Evolutionary conservation across 2,888 invertebrate species (phyloP).

Genomic region (Lordiphosa andalusiaca): DNA sequence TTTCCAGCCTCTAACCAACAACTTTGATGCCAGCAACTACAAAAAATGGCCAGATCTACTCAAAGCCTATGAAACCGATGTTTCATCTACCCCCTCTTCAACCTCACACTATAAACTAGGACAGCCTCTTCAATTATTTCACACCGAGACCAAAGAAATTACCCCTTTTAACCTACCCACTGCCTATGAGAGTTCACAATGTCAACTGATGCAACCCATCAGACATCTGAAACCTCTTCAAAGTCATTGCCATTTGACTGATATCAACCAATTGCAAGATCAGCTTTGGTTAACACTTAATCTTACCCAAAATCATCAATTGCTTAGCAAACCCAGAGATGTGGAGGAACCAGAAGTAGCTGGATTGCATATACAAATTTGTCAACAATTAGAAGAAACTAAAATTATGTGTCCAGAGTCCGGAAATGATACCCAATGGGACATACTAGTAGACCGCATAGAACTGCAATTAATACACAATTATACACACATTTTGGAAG

Average conservation of each 20-base stretch:
- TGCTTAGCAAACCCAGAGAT: conserved; percentile 55
- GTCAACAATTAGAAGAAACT: conserved; percentile 15
- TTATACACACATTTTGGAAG: conserved; percentile 50
- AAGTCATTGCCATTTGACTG: conserved; percentile 53
- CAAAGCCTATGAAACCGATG: conserved; percentile 25
- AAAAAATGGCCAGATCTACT: conserved; percentile 62
- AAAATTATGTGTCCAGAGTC: conserved; percentile 27
- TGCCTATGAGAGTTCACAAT: conserved; percentile 61
- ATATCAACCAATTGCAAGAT: conserved; percentile 42
- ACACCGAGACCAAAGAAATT: conserved; percentile 37
- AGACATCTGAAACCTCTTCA: conserved; percentile 59
- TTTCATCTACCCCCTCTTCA: background rate
- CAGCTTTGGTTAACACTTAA: conserved; percentile 45
- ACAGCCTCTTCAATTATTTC: conserved; percentile 65
- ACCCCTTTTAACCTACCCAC: conserved; percentile 66
- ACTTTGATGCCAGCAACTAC: conserved; percentile 44
- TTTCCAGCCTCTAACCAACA: conserved; percentile 12
- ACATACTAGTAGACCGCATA: conserved; percentile 34
- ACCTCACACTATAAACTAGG: conserved; percentile 63
- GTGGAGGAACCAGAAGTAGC: conserved; percentile 27
- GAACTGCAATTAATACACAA: conserved; percentile 56
- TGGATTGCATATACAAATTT: conserved; percentile 40
- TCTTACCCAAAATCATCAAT: conserved; percentile 35
- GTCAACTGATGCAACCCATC: conserved; percentile 67
- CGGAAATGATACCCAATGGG: conserved; percentile 36